phyloP scores from a whole-genome alignment of 2,113 vertebrate genomes.

The Myocastor coypus region DNA sequence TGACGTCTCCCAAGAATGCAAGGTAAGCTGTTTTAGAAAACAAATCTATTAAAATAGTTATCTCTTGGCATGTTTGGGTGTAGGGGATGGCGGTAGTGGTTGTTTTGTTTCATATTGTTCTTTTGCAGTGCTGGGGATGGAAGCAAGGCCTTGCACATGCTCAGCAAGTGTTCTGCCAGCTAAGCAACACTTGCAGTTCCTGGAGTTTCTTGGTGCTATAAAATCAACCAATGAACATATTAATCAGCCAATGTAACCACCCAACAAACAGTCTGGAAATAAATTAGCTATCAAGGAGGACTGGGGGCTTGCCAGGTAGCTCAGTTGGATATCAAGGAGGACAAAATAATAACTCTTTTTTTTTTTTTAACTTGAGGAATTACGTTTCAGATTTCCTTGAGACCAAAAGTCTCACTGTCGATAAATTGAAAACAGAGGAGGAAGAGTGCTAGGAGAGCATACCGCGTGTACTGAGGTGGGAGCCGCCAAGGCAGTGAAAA shows the following conservation, averaged over 20 bases:
- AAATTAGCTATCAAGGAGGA: background rate
- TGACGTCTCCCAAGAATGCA: background rate
- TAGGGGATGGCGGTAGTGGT: background rate
- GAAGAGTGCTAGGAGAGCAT: background rate
- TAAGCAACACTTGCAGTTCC: background rate
- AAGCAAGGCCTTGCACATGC: background rate
- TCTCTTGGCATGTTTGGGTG: background rate
- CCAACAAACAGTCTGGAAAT: background rate
- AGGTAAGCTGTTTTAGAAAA: slow-evolving; percentile 28
- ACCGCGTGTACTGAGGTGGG: background rate
- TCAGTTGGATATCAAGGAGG: background rate
- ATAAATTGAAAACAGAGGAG: background rate
- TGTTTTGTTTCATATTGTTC: background rate
- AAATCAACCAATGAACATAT: slow-evolving; percentile 30
- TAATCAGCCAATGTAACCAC: background rate
- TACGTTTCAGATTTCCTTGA: slow-evolving; percentile 18
- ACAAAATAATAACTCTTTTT: background rate
- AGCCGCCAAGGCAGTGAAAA: background rate
- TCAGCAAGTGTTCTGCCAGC: background rate
- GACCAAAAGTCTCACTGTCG: background rate
- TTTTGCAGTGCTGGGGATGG: background rate
- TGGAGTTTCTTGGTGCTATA: background rate
- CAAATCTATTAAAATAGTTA: background rate
- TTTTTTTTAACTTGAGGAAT: background rate
- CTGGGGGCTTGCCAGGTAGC: too few species aligned